Conservation (phyloP, 1,140 invertebrate species). For the Panagrolaimus sp. region DNA sequence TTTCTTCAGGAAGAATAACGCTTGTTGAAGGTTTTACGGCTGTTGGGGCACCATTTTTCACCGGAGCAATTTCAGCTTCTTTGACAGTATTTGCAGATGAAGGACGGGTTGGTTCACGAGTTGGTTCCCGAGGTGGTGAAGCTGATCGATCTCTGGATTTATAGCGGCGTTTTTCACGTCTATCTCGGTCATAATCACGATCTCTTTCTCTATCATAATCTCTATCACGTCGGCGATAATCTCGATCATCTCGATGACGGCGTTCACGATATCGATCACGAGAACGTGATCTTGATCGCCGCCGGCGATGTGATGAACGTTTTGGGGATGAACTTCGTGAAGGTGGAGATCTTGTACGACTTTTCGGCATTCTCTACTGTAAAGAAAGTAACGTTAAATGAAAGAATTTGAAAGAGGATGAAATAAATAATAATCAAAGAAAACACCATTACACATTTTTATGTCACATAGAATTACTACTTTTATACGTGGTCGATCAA, state of each 20-base stretch:
- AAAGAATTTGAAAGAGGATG: no score
- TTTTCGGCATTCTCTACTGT: no score
- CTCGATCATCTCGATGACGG: conserved; percentile 5
- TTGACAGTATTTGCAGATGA: neutral
- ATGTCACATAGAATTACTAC: neutral
- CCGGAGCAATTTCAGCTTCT: neutral
- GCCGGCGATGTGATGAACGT: neutral
- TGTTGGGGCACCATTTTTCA: neutral
- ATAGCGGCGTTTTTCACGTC: neutral
- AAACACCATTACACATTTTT: neutral
- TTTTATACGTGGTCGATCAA: no score
- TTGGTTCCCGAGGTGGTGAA: conserved; percentile 28
- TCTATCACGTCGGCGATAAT: conserved; percentile 7
- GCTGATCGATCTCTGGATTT: neutral
- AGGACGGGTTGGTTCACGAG: neutral
- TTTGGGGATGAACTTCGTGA: neutral
- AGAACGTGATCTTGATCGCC: conserved; percentile 2
- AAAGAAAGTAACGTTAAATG: no score
- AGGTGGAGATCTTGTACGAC: neutral
- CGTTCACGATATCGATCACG: neutral
- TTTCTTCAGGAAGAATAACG: neutral
- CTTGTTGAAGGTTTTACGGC: neutral
- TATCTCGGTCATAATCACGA: conserved; percentile 12
- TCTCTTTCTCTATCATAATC: conserved; percentile 35
- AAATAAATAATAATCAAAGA: neutral